A percentile compares a stretch with the other conserved stretches of the same genome.
phyloP scores from a whole-genome alignment of 2,113 vertebrate genomes.

The Pundamilia nyererei region DNA sequence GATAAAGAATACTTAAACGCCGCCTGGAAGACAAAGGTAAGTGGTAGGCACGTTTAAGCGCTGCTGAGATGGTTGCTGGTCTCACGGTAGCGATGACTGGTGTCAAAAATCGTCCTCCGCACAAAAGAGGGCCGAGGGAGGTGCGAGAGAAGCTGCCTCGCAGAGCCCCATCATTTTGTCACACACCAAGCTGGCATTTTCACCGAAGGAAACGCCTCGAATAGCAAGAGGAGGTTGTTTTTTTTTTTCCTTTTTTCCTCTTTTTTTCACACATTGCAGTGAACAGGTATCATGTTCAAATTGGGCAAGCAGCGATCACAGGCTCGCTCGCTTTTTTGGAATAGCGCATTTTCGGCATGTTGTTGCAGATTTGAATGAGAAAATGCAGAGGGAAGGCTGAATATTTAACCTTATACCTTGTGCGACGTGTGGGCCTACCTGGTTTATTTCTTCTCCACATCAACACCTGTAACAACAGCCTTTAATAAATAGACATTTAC shows the following conservation, averaged over 20 bases:
- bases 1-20: background rate
- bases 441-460: background rate
- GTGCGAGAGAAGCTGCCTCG: slow-evolving; percentile 37
- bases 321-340: background rate
- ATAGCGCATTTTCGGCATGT: slow-evolving; percentile 57
- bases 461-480: background rate
- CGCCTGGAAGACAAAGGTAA: slow-evolving; percentile 36
- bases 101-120: slow-evolving; percentile 52
- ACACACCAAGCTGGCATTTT: slow-evolving; percentile 30
- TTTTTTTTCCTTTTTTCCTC: background rate
- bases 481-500: background rate
- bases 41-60: background rate
- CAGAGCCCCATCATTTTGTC: slow-evolving; percentile 32
- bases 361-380: slow-evolving; percentile 47
- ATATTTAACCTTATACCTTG: slow-evolving; percentile 3
- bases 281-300: background rate
- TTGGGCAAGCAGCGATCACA: background rate
- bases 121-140: slow-evolving; percentile 59
- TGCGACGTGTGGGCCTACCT: background rate
- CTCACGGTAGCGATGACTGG: slow-evolving; percentile 3
- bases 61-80: background rate
- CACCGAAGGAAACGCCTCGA: slow-evolving; percentile 55
- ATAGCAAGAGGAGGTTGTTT: background rate
- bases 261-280: background rate
- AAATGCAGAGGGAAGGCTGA: slow-evolving; percentile 2